Conservation (phyloP, 2,113 vertebrate species). For the Lynx canadensis region DNA sequence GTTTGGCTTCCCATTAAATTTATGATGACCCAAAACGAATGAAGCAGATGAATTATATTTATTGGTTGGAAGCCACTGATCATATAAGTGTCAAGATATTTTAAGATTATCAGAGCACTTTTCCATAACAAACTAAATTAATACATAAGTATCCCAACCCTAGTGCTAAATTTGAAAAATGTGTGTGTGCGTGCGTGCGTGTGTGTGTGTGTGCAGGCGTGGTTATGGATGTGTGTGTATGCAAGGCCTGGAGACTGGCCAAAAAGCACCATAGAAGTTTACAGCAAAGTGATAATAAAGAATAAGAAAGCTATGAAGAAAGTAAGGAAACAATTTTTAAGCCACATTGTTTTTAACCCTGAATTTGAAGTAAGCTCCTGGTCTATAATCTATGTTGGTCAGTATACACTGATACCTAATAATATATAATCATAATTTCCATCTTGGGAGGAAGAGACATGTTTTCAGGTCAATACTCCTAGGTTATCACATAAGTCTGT, state of each 20-base stretch:
- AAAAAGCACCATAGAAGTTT: background rate
- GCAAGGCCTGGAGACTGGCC: background rate
- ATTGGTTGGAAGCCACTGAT: background rate
- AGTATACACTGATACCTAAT: background rate
- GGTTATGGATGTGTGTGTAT: background rate
- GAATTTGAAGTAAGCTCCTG: slow-evolving; percentile 2
- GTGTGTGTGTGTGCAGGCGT: background rate
- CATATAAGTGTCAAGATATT: background rate
- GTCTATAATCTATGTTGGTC: background rate
- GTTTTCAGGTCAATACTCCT: background rate
- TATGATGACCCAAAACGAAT: background rate
- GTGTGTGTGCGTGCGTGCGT: background rate
- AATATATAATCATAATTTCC: background rate
- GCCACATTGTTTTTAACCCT: background rate
- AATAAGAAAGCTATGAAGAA: background rate
- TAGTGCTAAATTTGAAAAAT: background rate
- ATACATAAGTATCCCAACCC: background rate
- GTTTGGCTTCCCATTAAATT: slow-evolving; percentile 5
- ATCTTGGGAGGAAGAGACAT: background rate
- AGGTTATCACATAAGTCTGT: background rate
- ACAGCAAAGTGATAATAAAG: background rate
- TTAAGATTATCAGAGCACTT: background rate
- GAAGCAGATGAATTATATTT: background rate
- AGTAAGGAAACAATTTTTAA: slow-evolving; percentile 2
- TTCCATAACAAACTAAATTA: background rate